Evolutionary conservation across 2,113 vertebrate species (phyloP), one percentile per base, ranked within the genome.

Genomic region (Stictonetta naevosa): DNA sequence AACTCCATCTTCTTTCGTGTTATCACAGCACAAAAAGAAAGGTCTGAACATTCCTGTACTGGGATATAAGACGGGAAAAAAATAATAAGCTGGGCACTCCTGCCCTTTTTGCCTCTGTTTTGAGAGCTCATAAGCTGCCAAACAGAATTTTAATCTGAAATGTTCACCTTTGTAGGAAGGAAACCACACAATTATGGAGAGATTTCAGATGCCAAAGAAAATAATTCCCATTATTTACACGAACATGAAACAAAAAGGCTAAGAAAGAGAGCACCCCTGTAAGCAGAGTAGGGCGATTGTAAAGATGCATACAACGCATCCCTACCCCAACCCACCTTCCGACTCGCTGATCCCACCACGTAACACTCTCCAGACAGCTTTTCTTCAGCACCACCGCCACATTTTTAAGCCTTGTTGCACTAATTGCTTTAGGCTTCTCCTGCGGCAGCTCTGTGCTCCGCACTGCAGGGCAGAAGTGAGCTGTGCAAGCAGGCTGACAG

Each of bases 111-210:
- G 58, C 77, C 66, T 95, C 69, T 94, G 86, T 89, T 94, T 64
- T 76, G 50, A 89, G 71, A 85, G 15, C 67, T 95, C 8, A 2
- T 29, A 67, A 89, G 16, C 81, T 95, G 92, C 92, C 96, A 96
- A 96, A 58, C 3, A 82, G 67, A 77, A 87, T 76, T 95, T 94
- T 96, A 96, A 95, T 92, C 92, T 96, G 78, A 93, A 96, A 80
- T 0, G 1, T 69, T 84, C 93, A 97, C 92, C 87, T 95, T 96
- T 62, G 60, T 89, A 96, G 95, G 96, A 96, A 97, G 96, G 95
- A 96, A 96, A 92, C 83, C 55, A 84, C 88, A 86, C 3, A 4
- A 74, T 67, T 40, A 22, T 3, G 16, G 58, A 89, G 80, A 91
- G 10, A 42, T 73, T 96, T 83, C 63, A 85, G 83, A 84, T 21